Percentiles rank a stretch among this genome's conserved stretches.
Evolutionary conservation across 2,888 invertebrate genomes (phyloP).

Genomic region (Acanthosepion esculentum): DNA sequence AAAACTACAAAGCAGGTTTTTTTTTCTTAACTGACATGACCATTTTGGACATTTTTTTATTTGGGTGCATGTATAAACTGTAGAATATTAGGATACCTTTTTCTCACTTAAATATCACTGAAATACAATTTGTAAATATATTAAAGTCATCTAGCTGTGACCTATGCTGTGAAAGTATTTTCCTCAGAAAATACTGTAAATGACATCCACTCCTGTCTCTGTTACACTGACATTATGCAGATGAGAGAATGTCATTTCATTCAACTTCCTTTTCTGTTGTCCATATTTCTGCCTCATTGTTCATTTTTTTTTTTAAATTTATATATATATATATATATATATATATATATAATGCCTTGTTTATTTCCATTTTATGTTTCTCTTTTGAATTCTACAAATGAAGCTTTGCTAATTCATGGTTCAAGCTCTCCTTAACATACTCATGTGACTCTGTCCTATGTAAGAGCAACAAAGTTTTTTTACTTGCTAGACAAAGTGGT

Average conservation of each 20-base stretch:
- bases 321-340: too few relatives aligned
- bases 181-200: neutral
- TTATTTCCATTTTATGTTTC: neutral
- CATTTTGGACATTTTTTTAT: neutral
- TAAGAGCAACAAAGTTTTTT: neutral
- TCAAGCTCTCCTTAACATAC: neutral
- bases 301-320: neutral
- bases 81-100: neutral
- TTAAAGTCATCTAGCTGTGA: neutral
- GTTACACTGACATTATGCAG: neutral
- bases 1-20: neutral
- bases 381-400: neutral
- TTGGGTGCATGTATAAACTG: neutral
- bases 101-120: neutral
- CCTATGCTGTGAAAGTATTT: neutral
- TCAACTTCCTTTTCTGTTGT: neutral
- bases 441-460: neutral
- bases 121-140: neutral
- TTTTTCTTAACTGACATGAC: neutral
- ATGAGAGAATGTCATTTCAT: neutral
- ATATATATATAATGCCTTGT: neutral
- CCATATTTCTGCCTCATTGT: neutral
- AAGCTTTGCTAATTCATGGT: neutral
- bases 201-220: neutral
- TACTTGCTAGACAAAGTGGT: neutral